These are phyloP conservation scores for Coracopsis vasa DNA, from an alignment of 2,113 vertebrate species.

Conservation along the genomic window DNA sequence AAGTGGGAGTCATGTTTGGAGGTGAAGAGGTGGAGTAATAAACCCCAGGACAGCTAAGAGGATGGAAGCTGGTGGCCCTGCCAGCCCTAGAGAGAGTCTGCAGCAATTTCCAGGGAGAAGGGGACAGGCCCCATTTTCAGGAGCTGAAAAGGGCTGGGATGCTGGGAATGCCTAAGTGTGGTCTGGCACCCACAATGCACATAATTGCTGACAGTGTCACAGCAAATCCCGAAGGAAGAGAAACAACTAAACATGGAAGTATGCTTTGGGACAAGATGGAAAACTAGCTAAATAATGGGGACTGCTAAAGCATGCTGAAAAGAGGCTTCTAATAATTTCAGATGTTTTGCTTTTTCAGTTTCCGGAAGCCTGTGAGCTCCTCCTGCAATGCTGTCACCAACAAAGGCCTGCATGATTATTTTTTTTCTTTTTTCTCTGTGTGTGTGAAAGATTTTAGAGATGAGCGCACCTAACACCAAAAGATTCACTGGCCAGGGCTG, in stretches of 20 bases:
- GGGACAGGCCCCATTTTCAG: not conserved
- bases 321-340: not conserved
- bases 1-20: not conserved
- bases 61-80: not conserved
- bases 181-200: not conserved
- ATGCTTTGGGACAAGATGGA: not conserved
- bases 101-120: not conserved
- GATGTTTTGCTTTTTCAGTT: not conserved
- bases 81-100: not conserved
- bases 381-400: not conserved
- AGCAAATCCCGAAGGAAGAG: not conserved
- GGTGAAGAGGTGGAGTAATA: not conserved
- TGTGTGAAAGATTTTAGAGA: not conserved
- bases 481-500: not conserved
- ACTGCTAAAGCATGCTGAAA: not conserved
- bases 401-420: not conserved
- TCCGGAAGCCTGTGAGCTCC: not conserved
- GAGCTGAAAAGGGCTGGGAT: not conserved
- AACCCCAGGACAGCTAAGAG: not conserved
- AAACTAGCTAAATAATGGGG: not conserved
- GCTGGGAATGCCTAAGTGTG: not conserved
- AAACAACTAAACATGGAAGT: not conserved
- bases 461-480: not conserved
- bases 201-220: not conserved
- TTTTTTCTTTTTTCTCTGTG: fast-evolving